Evolutionary conservation across 2,113 vertebrate genomes (phyloP).

Genomic region (Asarcornis scutulata): DNA sequence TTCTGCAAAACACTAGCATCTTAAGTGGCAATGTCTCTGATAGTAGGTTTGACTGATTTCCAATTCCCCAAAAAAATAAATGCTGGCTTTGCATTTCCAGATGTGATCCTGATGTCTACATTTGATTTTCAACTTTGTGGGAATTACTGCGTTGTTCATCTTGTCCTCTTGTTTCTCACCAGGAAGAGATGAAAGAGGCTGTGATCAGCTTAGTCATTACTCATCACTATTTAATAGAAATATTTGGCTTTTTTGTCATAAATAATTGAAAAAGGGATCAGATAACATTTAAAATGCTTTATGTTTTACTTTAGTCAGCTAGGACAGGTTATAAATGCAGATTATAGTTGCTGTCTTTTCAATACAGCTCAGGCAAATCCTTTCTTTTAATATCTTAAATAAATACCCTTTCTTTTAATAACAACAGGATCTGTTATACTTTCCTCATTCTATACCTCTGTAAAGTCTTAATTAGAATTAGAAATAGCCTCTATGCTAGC

Average conservation of each 20-base stretch:
- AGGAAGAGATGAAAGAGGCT: background rate
- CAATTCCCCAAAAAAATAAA: background rate
- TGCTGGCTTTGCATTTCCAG: background rate
- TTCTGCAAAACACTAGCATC: background rate
- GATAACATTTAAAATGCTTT: background rate
- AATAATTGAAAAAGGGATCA: background rate
- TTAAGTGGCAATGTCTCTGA: accelerated
- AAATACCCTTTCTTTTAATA: background rate
- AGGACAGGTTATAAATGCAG: background rate
- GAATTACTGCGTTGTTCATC: background rate
- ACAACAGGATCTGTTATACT: background rate
- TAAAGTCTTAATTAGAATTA: background rate
- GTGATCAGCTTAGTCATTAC: background rate
- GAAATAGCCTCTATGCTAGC: background rate
- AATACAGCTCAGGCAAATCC: background rate
- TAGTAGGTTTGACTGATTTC: background rate
- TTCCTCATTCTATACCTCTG: background rate
- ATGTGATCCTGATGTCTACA: background rate
- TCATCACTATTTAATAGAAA: background rate
- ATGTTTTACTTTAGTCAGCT: background rate
- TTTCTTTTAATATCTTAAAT: background rate
- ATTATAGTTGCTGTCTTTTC: background rate
- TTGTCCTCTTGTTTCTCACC: background rate
- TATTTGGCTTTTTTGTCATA: background rate
- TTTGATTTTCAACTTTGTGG: background rate